Base-by-base conservation (phyloP, 2,888 invertebrate genomes). In the Odontocerum albicorne region DNA sequence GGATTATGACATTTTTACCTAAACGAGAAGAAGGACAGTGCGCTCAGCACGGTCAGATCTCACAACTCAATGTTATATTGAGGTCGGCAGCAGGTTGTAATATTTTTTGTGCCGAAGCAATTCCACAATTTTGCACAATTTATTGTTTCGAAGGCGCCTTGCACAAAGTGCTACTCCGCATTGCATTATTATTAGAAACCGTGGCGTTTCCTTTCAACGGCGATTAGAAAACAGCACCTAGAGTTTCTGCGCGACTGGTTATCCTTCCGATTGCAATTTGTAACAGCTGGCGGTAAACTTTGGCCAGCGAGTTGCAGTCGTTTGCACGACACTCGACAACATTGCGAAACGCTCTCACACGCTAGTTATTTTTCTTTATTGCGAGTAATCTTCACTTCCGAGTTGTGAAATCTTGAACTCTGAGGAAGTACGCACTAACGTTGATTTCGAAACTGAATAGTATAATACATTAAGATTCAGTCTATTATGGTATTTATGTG, bases 71-170 rank as follows among this genome's bases (percentile, higher is more conserved):
- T 36, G 17, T 39, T 42, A 13, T 54, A 54, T 49, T 47, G 54
- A 54, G 54, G 54, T 54, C 54, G 54, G 43, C 49, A 27, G 42
- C 54, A 49, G 49, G 54, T 54, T 49, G 54, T 54, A 54, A 54
- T 49, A 42, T 49, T 46, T 52, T 53, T 54, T 54, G 53, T 54
- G 44, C 33, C 52, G 45, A 33, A 50, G 51, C 54, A 47, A 54
- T 56, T 58, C 55, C 54, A 58, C 54, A 52, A 57, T 60, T 60
- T 46, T 55, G 53, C 52, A 55, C 52, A 50, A 46, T 47, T 49
- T 55, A 52, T 60, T 49, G 49, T 55, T 60, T 51, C 60, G 54
- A 42, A 44, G 57, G 54, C 54, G 32, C 49, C 53, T 57, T 54
- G 55, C 57, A 50, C 53, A 49, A 59, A 60, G 51, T 40, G 60